Evolutionary conservation across 2,797 vertebrate genomes (phyloP).

Genomic region (Hippopotamyrus pictus): DNA sequence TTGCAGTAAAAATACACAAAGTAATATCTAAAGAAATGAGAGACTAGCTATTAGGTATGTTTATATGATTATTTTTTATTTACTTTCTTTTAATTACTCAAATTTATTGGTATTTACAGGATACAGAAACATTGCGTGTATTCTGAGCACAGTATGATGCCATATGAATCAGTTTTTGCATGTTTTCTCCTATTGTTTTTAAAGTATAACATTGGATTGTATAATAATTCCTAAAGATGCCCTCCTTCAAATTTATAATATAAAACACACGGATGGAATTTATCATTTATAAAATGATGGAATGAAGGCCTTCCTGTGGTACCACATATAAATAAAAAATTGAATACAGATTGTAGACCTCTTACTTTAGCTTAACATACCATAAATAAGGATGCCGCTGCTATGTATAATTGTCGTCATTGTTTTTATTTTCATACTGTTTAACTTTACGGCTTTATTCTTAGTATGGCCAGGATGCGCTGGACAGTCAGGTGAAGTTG

Average conservation of each 20-base stretch:
- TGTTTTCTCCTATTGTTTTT: not conserved
- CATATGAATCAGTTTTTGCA: not conserved
- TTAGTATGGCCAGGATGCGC: not conserved
- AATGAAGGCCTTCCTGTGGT: not conserved
- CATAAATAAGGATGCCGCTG: not conserved
- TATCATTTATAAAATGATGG: not conserved
- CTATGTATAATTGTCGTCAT: not conserved
- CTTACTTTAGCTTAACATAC: not conserved
- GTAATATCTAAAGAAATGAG: not conserved
- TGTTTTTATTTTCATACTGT: not conserved
- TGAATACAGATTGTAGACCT: not conserved
- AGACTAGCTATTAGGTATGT: not conserved
- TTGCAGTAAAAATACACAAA: not conserved
- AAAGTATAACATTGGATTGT: not conserved
- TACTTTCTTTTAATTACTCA: not conserved
- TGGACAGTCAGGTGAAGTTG: not conserved
- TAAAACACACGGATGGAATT: not conserved
- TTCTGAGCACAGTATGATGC: not conserved
- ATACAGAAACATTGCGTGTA: not conserved
- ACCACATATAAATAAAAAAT: not conserved
- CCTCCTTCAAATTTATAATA: not conserved
- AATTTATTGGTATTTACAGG: not conserved
- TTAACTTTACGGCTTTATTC: not conserved
- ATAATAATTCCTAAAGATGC: not conserved
- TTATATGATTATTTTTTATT: not conserved